A percentile compares a stretch with the other conserved stretches of the same genome.
phyloP scores from a whole-genome alignment of 2,113 vertebrate genomes.

The Xiphophorus couchianus region DNA sequence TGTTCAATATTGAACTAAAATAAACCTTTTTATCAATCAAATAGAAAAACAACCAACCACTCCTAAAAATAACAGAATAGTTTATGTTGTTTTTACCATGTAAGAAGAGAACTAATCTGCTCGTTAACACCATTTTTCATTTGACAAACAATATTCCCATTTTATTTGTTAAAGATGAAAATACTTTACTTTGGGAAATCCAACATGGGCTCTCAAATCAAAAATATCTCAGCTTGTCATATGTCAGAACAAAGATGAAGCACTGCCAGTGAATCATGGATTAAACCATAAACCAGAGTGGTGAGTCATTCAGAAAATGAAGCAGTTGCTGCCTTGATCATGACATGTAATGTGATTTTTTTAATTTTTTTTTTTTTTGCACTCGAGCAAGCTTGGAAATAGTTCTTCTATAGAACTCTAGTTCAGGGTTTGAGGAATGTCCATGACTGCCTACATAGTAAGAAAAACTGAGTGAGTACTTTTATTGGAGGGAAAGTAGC shows the following conservation, averaged over 20 bases:
- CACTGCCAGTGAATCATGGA: neutral
- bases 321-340: neutral
- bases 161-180: neutral
- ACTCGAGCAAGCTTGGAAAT: too few relatives aligned
- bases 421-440: neutral
- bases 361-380: too few relatives aligned
- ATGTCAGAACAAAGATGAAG: neutral
- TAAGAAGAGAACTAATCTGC: too few relatives aligned
- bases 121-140: neutral
- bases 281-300: neutral
- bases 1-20: too few relatives aligned
- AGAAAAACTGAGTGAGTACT: neutral
- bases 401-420: too few relatives aligned
- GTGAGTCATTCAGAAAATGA: neutral
- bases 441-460: neutral
- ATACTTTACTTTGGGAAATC: neutral
- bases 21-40: too few relatives aligned
- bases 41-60: too few relatives aligned
- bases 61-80: too few relatives aligned
- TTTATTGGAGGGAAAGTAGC: too few relatives aligned
- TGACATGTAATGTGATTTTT: neutral
- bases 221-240: neutral
- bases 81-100: too few relatives aligned
- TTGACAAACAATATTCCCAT: neutral
- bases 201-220: neutral